Evolutionary conservation across 2,113 vertebrate genomes (phyloP).

Genomic region (Tachysurus vachellii): DNA sequence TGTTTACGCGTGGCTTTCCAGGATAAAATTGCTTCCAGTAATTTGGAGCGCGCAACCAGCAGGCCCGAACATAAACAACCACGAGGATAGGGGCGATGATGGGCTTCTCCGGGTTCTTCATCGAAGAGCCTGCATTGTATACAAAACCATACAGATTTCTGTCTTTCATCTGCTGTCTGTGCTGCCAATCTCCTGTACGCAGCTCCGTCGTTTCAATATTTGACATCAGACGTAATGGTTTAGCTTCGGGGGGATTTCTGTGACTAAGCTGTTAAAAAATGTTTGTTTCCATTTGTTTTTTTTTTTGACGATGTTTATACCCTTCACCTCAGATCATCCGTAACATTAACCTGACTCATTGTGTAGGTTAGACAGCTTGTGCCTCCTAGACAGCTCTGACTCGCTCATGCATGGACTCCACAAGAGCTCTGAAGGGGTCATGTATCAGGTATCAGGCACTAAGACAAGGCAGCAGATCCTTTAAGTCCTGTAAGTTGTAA

Average conservation of each 20-base stretch:
- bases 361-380: too few relatives aligned
- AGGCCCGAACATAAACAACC: slow-evolving; percentile 56
- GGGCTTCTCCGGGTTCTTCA: slow-evolving; percentile 23
- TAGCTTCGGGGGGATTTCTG: background rate
- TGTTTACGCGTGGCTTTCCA: slow-evolving; percentile 60
- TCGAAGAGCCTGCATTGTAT: background rate
- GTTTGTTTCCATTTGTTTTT: background rate
- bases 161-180: slow-evolving; percentile 19
- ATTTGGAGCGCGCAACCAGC: slow-evolving; percentile 53
- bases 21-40: slow-evolving; percentile 58
- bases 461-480: too few relatives aligned
- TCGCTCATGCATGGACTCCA: too few relatives aligned
- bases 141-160: slow-evolving; percentile 18
- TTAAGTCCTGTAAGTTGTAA: too few relatives aligned
- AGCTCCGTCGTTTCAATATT: background rate
- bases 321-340: background rate
- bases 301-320: background rate
- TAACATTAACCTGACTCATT: too few relatives aligned
- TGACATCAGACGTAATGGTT: background rate
- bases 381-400: too few relatives aligned
- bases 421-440: too few relatives aligned
- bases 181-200: background rate
- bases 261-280: background rate
- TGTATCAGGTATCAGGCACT: too few relatives aligned
- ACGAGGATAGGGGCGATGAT: slow-evolving; percentile 50